A percentile compares a stretch with the other conserved stretches of the same genome.
Conservation (phyloP, 1,140 invertebrate genomes). For the Laodelphax striatellus region DNA sequence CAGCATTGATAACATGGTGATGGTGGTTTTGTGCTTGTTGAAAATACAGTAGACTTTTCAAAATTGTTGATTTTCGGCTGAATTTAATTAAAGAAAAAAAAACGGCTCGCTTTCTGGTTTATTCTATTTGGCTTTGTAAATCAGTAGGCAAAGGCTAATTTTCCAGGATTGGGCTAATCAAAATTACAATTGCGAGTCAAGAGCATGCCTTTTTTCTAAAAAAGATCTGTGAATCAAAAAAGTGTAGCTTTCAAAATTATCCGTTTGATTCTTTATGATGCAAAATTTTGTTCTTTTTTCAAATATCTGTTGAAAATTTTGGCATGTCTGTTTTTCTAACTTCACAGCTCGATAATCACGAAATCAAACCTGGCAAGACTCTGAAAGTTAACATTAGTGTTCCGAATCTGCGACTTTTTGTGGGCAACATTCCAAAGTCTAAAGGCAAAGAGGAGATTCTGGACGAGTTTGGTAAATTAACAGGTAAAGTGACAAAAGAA, state of each 20-base stretch:
- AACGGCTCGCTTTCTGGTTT: conserved; percentile 3
- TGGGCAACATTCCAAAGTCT: conserved; percentile 99
- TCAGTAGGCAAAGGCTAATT: background rate
- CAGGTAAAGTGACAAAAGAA: conserved; percentile 69
- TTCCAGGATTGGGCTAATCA: conserved; percentile 12
- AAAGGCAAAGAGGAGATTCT: conserved; percentile 99
- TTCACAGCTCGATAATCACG: conserved; percentile 98
- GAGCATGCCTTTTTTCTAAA: conserved; percentile 14
- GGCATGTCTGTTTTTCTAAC: conserved; percentile 53
- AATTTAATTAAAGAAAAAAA: background rate
- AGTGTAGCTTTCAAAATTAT: conserved; percentile 15
- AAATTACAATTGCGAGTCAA: conserved; percentile 4
- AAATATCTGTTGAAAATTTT: conserved; percentile 28
- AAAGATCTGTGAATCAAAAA: background rate
- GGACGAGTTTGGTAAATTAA: conserved; percentile 99
- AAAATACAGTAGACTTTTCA: conserved; percentile 7
- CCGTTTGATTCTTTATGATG: background rate
- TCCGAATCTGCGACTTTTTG: conserved; percentile 99
- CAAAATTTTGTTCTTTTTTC: conserved; percentile 23
- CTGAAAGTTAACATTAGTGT: conserved; percentile 99
- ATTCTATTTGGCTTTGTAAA: background rate
- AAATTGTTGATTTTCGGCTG: conserved; percentile 12
- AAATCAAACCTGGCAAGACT: conserved; percentile 98
- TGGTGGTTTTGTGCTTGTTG: conserved; percentile 13
- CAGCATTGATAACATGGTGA: conserved; percentile 22